Base-by-base conservation (phyloP, 2,888 invertebrate species). In the Cepaea hortensis region DNA sequence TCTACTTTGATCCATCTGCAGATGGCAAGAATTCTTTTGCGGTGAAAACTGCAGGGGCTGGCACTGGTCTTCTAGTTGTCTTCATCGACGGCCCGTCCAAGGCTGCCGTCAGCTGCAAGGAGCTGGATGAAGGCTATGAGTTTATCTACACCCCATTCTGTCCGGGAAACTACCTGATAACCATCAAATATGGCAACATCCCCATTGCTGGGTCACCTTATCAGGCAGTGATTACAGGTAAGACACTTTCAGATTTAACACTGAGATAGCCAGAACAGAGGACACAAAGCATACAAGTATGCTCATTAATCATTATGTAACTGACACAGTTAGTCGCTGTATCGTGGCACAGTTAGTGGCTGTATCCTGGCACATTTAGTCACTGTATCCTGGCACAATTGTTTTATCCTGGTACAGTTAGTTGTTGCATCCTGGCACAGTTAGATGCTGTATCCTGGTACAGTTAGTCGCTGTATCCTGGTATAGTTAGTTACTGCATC, bases 81-180 rank as follows among this genome's bases (percentile, higher is more conserved):
- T 97, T 98, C 89, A 96, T 99, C 91, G 98, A 99, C 92, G 99
- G 99, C 3, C 99, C 99, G 0, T 98, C 98, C 88, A 98, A 98
- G 94, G 98, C 98, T 0, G 95, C 95, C 4, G 93, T 99, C 97
- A 98, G 98, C 94, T 98, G 98, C 93, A 98, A 98, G 46, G 99
- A 99, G 94, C 97, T 98, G 3, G 98, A 98, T 92, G 98, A 98
- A 93, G 99, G 99, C 0, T 99, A 99, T 95, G 99, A 99, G 96
- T 98, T 98, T 88, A 96, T 98, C 91, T 99, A 98, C 95, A 98
- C 98, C 18, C 98, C 99, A 0, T 95, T 98, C 90, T 96, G 98
- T 72, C 98, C 98, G 50, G 99, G 99, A 80, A 98, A 98, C 95
- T 99, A 99, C 95, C 98, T 97, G 95, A 96, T 98, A 95, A 98